Evolutionary conservation across 2,888 invertebrate species (phyloP), one percentile per base, ranked within the genome.

Genomic region (Netelia virgata): DNA sequence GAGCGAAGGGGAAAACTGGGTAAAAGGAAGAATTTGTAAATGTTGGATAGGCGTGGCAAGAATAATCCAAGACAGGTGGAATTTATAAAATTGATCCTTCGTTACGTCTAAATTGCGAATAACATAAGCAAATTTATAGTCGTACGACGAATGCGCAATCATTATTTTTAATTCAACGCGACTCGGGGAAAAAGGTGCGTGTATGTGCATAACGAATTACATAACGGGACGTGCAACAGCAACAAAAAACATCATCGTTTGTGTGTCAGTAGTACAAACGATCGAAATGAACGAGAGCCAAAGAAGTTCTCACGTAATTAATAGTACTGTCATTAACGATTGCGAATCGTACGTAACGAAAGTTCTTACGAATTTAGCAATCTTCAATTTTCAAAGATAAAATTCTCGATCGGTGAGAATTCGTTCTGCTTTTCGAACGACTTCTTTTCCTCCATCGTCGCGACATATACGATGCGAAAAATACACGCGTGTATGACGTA

Each of bases 161-260:
- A 36, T 36, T 36, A 36, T 36, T 36, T 36, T 36, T 36, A 36
- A 36, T 36, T 36, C 36, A 36, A 36, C 57, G 6, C 18, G 57
- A 57, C 57, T 9, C 16, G 16, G 18, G 20, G 10, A 20, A 68
- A 47, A 68, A 66, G 18, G 18, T 18, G 11, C 80, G 66, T 57
- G 77, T 6, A 18, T 63, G 68, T 77, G 81, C 64, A 84, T 81
- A 81, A 76, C 47, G 73, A 81, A 84, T 84, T 84, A 77, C 73
- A 69, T 81, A 84, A 84, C 84, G 84, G 84, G 77, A 77, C 20
- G 20, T 20, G 11, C 57, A 47, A 69, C 61, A 69, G 20, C 5
- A 18, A 18, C n/a, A 57, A 16, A 18, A 57, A 18, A 18, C n/a
- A n/a, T 10, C 53, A 72, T 57, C 57, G 64, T 11, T 63, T 41